A percentile compares a stretch with the other conserved stretches of the same genome.
phyloP scores from a whole-genome alignment of 2,797 vertebrate species.

The Threskiornis aethiopicus region DNA sequence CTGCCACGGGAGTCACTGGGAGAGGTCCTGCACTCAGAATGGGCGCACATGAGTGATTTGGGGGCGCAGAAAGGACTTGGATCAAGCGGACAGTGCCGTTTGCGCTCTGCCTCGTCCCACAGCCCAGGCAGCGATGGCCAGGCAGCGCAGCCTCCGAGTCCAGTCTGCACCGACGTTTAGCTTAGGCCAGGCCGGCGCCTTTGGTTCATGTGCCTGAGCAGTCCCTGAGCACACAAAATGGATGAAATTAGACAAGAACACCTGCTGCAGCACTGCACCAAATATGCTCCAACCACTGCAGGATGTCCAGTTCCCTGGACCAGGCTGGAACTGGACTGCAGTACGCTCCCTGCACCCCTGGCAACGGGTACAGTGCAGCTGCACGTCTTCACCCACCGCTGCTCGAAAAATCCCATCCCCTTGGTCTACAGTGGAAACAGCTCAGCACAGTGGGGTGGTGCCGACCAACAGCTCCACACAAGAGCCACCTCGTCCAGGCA shows the following conservation, averaged over 20 bases:
- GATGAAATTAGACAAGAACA: background rate
- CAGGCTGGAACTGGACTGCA: background rate
- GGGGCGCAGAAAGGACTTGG: background rate
- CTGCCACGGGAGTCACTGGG: background rate
- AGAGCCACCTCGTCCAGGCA: background rate
- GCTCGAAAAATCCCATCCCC: background rate
- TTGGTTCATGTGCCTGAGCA: background rate
- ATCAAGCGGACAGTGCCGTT: rapidly evolving
- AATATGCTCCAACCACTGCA: background rate
- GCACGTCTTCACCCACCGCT: background rate
- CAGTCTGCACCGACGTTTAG: rapidly evolving
- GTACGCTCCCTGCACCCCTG: no score
- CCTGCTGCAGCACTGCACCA: background rate
- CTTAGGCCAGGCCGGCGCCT: background rate
- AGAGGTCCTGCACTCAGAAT: background rate
- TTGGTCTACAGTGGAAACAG: no score
- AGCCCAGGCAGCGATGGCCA: background rate
- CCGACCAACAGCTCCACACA: background rate
- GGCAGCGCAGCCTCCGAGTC: background rate
- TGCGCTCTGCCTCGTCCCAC: background rate
- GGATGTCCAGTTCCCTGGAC: no score
- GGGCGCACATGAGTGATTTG: background rate
- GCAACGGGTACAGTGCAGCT: background rate
- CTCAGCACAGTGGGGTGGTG: rapidly evolving
- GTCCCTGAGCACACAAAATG: background rate